Conservation (phyloP, 2,888 invertebrate species). For the Cancer borealis region DNA sequence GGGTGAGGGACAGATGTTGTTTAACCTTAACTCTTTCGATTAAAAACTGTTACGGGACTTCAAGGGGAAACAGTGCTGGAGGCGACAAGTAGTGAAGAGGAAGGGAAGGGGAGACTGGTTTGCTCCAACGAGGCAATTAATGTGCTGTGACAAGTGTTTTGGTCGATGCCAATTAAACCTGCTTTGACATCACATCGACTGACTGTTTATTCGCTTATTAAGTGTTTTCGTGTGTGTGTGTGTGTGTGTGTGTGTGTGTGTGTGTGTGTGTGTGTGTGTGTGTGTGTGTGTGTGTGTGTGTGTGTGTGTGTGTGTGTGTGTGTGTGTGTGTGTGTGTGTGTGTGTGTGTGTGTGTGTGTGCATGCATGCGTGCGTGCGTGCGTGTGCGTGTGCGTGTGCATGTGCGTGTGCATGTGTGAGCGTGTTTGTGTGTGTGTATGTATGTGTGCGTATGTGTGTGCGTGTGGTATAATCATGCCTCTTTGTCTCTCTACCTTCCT, state of each 20-base stretch:
- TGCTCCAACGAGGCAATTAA: background rate
- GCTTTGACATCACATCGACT: too few relatives aligned
- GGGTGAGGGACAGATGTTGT: too few relatives aligned
- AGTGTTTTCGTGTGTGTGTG: background rate
- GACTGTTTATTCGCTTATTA: too few relatives aligned
- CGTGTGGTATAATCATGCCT: too few relatives aligned
- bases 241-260: conserved; percentile 12
- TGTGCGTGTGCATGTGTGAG: background rate
- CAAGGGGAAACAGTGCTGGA: background rate
- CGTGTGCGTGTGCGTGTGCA: background rate
- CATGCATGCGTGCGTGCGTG: too few relatives aligned
- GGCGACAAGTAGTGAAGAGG: too few relatives aligned
- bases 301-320: background rate
- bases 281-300: background rate
- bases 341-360: conserved; percentile 12
- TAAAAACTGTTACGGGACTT: background rate
- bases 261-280: background rate
- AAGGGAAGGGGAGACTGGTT: background rate
- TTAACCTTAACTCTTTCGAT: too few relatives aligned
- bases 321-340: background rate
- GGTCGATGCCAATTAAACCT: background rate
- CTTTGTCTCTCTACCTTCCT: too few relatives aligned
- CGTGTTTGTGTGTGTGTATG: background rate
- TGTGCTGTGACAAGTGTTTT: background rate
- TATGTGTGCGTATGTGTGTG: too few relatives aligned